Evolutionary conservation across 2,113 vertebrate genomes (phyloP).

Genomic region (Stigmatopora nigra): DNA sequence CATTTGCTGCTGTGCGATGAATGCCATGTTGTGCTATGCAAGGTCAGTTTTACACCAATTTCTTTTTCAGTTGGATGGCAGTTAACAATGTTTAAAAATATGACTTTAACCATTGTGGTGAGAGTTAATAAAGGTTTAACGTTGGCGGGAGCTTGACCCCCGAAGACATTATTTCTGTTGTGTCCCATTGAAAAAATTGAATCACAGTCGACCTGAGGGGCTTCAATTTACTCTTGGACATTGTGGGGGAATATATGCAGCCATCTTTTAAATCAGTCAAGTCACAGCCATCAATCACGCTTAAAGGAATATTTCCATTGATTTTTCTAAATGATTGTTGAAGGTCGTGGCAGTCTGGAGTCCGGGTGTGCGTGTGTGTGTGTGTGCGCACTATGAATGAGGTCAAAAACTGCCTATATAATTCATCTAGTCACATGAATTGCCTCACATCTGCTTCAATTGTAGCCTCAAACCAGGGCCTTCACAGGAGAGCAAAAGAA

Average conservation of each 20-base stretch:
- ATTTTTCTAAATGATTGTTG: slow-evolving; percentile 53
- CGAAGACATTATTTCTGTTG: background rate
- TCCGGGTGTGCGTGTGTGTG: slow-evolving; percentile 1
- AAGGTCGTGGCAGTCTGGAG: slow-evolving; percentile 50
- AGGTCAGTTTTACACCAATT: background rate
- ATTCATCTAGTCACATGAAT: slow-evolving; percentile 25
- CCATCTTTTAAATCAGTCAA: slow-evolving; percentile 5
- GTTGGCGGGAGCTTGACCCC: background rate
- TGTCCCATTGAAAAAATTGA: background rate
- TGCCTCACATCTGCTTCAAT: slow-evolving; percentile 50
- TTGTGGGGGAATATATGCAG: background rate
- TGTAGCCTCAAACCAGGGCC: slow-evolving; percentile 38
- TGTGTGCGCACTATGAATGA: slow-evolving; percentile 30
- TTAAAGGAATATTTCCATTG: slow-evolving; percentile 61
- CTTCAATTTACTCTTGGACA: background rate
- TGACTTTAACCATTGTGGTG: background rate
- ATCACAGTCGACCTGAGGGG: background rate
- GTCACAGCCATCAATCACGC: slow-evolving; percentile 62
- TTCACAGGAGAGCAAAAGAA: slow-evolving; percentile 32
- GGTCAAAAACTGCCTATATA: slow-evolving; percentile 33
- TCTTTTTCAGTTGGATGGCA: background rate
- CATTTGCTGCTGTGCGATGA: background rate
- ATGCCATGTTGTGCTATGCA: background rate
- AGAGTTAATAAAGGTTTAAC: background rate
- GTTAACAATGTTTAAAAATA: background rate